Evolutionary conservation across 1,140 invertebrate species (phyloP).

Genomic region (Sweltsa coloradensis): DNA sequence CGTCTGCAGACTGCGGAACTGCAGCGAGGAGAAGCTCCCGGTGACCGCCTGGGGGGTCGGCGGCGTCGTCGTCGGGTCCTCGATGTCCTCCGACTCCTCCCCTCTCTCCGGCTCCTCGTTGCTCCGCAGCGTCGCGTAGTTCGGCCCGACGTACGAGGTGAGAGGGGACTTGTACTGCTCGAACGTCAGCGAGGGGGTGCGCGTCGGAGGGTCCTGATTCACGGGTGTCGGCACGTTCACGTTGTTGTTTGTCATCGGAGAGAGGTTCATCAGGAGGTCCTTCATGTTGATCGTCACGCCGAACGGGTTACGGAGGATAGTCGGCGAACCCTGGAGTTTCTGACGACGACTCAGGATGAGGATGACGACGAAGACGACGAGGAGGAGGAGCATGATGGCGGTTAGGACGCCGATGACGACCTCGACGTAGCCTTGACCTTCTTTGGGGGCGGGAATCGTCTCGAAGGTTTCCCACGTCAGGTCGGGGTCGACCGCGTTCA

Average conservation of each 20-base stretch:
- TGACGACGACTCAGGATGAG: constrained; percentile 50
- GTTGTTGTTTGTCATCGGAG: constrained; percentile 30
- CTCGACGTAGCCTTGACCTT: constrained; percentile 50
- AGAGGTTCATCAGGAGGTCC: constrained; percentile 45
- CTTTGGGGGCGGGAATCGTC: constrained; percentile 45
- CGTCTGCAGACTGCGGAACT: constrained; percentile 24
- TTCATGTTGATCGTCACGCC: constrained; percentile 55
- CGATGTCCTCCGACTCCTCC: background rate
- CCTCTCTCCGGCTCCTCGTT: background rate
- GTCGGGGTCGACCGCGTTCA: constrained; percentile 37
- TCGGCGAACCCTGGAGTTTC: constrained; percentile 45
- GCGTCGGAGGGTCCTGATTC: constrained; percentile 26
- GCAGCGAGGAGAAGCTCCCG: background rate
- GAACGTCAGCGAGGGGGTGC: constrained; percentile 33
- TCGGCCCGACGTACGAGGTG: constrained; percentile 11
- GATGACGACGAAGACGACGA: constrained; percentile 52
- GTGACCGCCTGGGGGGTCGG: background rate
- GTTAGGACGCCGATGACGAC: constrained; percentile 59
- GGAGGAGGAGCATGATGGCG: constrained; percentile 52
- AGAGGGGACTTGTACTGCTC: constrained; percentile 39
- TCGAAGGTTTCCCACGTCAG: constrained; percentile 38
- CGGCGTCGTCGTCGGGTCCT: background rate
- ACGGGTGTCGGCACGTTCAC: constrained; percentile 30
- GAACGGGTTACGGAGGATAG: constrained; percentile 46
- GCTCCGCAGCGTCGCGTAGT: constrained; percentile 29